phyloP scores from a whole-genome alignment of 2,797 vertebrate species.

The Coracias cyanogaster region DNA sequence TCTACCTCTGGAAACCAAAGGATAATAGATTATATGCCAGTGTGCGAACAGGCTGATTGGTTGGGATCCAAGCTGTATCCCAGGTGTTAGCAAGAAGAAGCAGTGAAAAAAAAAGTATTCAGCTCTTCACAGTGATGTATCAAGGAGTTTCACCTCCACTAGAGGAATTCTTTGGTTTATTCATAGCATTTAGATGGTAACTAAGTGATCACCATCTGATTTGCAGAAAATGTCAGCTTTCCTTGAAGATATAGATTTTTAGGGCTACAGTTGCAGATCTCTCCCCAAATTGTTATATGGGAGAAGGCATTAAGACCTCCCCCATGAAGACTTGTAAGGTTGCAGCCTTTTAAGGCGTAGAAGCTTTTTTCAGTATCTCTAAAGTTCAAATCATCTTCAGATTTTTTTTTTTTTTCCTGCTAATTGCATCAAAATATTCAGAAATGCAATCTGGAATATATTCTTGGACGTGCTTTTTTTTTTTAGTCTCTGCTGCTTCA shows the following conservation, averaged over 20 bases:
- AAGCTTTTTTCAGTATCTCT: neutral
- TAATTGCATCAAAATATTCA: neutral
- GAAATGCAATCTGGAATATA: neutral
- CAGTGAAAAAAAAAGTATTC: neutral
- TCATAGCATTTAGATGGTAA: neutral
- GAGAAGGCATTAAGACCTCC: neutral
- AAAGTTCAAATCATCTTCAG: neutral
- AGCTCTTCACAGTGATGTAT: neutral
- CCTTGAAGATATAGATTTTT: neutral
- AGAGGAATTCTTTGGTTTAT: neutral
- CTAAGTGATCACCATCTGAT: neutral
- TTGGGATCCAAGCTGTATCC: neutral
- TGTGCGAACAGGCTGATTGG: neutral
- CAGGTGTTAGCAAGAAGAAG: neutral
- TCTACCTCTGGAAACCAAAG: slow-evolving; percentile 8
- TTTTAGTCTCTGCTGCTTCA: neutral
- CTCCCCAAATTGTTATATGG: neutral
- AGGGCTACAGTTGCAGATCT: neutral
- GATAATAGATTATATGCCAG: slow-evolving; percentile 40
- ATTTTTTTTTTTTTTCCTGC: neutral
- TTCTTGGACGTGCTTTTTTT: neutral
- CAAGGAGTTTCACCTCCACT: neutral
- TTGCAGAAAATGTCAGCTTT: slow-evolving; percentile 28
- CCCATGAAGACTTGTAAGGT: neutral
- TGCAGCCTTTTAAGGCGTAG: neutral